Conservation (phyloP, 2,113 vertebrate genomes). For the Phaethornis superciliosus region DNA sequence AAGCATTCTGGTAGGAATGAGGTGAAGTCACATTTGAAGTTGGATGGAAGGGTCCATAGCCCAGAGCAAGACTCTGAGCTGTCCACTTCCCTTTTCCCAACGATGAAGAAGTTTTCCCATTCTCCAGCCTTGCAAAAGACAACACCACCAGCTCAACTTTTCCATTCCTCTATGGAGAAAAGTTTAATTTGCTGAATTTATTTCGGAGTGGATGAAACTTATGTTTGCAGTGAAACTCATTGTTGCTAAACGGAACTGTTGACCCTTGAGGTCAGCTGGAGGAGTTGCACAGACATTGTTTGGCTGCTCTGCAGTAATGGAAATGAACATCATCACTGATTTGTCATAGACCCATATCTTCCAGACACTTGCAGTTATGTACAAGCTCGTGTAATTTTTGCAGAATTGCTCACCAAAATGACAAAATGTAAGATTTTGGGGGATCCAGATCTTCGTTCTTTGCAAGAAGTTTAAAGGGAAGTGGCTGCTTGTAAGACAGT, state of each 20-base stretch:
- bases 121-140: background rate
- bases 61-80: background rate
- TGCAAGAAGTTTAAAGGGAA: background rate
- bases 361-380: background rate
- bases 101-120: background rate
- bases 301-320: background rate
- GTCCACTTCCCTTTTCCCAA: background rate
- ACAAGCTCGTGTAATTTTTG: background rate
- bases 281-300: background rate
- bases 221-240: background rate
- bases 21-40: background rate
- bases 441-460: background rate
- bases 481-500: background rate
- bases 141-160: background rate
- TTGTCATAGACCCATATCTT: background rate
- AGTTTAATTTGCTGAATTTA: background rate
- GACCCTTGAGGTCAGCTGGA: background rate
- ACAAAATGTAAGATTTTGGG: background rate
- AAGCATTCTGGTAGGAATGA: background rate
- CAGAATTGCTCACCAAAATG: background rate
- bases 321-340: background rate
- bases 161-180: accelerated
- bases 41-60: background rate
- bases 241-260: background rate
- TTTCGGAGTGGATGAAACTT: background rate